These are phyloP conservation scores for Cuniculus paca DNA, from an alignment of 2,797 vertebrate species.

Conservation along the genomic window DNA sequence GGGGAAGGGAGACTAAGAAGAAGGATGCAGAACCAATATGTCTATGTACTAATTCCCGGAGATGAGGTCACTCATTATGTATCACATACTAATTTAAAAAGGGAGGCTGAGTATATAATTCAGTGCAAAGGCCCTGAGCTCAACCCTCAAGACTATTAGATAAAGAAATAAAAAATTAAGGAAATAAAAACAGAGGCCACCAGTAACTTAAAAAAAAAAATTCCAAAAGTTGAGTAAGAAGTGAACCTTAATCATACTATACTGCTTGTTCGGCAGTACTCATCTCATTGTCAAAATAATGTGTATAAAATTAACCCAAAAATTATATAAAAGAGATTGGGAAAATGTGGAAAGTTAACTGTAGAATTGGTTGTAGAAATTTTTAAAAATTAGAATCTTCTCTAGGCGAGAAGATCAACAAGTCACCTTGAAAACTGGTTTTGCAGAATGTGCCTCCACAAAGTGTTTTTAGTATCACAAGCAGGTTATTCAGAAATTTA, in stretches of 20 bases:
- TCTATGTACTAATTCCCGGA: neutral
- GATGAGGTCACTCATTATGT: neutral
- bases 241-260: fast-evolving
- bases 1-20: neutral
- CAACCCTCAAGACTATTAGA: neutral
- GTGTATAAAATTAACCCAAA: neutral
- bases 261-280: neutral
- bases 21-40: neutral
- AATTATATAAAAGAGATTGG: fast-evolving
- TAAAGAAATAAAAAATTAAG: neutral
- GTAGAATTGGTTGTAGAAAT: neutral
- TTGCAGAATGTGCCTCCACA: neutral
- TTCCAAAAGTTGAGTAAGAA: neutral
- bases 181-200: neutral
- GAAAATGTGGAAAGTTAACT: neutral
- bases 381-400: neutral
- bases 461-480: neutral
- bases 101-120: neutral
- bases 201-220: neutral
- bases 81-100: neutral
- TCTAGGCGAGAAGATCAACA: neutral
- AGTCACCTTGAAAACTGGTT: neutral
- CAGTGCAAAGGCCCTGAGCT: neutral
- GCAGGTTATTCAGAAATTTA: neutral
- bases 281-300: neutral